phyloP scores from a whole-genome alignment of 2,888 invertebrate genomes.

The Nysson spinosus region DNA sequence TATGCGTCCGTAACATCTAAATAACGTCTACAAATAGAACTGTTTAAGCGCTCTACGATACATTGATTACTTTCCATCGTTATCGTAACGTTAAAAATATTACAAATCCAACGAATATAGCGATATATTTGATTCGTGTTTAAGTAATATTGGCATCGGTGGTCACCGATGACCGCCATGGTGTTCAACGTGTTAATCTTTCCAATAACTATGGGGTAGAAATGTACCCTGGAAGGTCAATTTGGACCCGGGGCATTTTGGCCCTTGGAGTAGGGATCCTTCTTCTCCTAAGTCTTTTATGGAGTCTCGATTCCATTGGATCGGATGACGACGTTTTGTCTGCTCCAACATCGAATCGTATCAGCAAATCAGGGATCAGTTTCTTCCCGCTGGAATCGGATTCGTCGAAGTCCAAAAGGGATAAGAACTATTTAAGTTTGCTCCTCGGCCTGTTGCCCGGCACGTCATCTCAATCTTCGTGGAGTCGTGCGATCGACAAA shows the following conservation, averaged over 20 bases:
- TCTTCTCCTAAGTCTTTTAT: slow-evolving; percentile 43
- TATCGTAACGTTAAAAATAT: no score
- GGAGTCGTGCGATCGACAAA: slow-evolving; percentile 1
- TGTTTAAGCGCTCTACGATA: no score
- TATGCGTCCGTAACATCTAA: no score
- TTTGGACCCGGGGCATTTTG: slow-evolving; percentile 66
- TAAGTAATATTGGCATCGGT: no score
- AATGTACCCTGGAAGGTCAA: slow-evolving; percentile 70
- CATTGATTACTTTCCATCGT: no score
- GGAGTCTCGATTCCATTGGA: slow-evolving; percentile 12
- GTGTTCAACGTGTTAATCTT: slow-evolving; percentile 30
- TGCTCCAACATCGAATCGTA: slow-evolving; percentile 17
- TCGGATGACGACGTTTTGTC: slow-evolving; percentile 35
- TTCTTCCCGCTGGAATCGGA: not conserved
- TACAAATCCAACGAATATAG: no score
- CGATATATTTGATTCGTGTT: no score
- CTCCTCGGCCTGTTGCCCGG: not conserved
- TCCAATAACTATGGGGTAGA: slow-evolving; percentile 72
- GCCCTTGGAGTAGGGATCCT: slow-evolving; percentile 66
- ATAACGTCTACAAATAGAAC: no score
- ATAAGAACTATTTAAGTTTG: slow-evolving; percentile 18
- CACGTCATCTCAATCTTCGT: slow-evolving; percentile 22
- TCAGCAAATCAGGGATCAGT: slow-evolving; percentile 14
- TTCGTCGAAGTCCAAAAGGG: not conserved
- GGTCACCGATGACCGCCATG: slow-evolving; percentile 36